Evolutionary conservation across 2,113 vertebrate genomes (phyloP), one percentile per base, ranked within the genome.

Genomic region (Silurus glanis): DNA sequence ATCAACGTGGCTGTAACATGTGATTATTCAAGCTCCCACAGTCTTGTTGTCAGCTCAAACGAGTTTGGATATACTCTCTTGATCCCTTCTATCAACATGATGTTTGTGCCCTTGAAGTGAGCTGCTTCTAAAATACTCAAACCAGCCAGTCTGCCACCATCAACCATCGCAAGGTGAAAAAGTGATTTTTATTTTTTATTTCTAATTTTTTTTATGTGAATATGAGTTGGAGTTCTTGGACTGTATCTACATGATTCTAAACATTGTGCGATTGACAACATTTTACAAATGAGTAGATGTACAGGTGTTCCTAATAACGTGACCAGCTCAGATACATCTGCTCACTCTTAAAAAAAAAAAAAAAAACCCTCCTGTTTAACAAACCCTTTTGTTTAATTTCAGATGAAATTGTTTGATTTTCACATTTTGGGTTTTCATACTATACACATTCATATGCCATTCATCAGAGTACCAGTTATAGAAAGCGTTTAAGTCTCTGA

Each of bases 341-440:
- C 74, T 53, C 49, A 53, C n/a, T 25, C 37, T 21, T 0, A 21
- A 19, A 72, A 72, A 9, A 72, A 55, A 53, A 55, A 25, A 53
- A 75, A 13, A n/a, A 75, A 14, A 76, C 0, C 5, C 16, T 16
- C 16, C 16, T 13, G 10, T 58, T 16, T 55, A 23, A 55, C 6
- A 76, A 76, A 53, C 19, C 19, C 72, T 23, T 19, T 51, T 75
- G 79, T 47, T 47, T 45, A 81, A 81, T 61, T 23, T 19, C 9
- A 47, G 78, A 61, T 81, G 9, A 81, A 81, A 62, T 62, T 37
- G 19, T 45, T 62, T 75, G 21, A 51, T 75, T 53, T 75, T 75
- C 72, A 75, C 37, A 53, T 75, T 75, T 53, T 53, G 23, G 25
- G 21, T n/a, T 23, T 45, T 64, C 47, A 25, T 55, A 0, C 49